Evolutionary conservation across 1,140 invertebrate genomes (phyloP).

Genomic region (Trissolcus basalis): DNA sequence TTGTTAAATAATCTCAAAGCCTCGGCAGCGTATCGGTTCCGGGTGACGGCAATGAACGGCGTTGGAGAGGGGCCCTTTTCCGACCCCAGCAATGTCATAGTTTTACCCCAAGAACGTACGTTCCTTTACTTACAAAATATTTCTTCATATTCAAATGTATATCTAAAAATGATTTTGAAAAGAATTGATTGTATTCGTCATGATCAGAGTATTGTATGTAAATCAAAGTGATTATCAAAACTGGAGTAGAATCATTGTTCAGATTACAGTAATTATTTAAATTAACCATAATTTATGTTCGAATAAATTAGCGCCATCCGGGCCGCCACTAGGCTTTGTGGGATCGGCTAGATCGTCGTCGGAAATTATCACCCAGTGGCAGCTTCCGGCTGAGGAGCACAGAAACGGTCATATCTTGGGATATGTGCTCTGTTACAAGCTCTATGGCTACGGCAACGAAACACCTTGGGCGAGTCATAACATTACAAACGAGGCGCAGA

Average conservation of each 20-base stretch:
- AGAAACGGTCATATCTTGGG: constrained; percentile 96
- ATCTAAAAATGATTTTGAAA: too few species aligned
- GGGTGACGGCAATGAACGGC: constrained; percentile 95
- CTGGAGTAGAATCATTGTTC: too few species aligned
- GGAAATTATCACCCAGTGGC: constrained; percentile 98
- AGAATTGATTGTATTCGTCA: too few species aligned
- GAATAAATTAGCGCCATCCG: constrained; percentile 85
- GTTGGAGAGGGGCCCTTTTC: constrained; percentile 95
- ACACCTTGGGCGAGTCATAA: constrained; percentile 92
- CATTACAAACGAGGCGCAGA: constrained; percentile 94
- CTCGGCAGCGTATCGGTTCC: constrained; percentile 95
- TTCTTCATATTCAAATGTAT: too few species aligned
- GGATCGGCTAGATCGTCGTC: constrained; percentile 93
- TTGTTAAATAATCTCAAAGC: constrained; percentile 92
- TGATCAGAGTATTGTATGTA: too few species aligned
- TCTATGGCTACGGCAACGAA: constrained; percentile 90
- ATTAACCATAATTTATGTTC: constrained; percentile 27
- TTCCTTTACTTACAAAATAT: too few species aligned
- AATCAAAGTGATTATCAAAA: too few species aligned
- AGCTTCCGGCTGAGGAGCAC: constrained; percentile 93
- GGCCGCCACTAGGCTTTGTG: constrained; percentile 91
- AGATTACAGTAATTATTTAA: background rate
- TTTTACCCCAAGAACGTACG: constrained; percentile 95
- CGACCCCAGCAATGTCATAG: constrained; percentile 89
- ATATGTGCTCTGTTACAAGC: constrained; percentile 92